Evolutionary conservation across 2,888 invertebrate genomes (phyloP).

Genomic region (Catocala fraxini): DNA sequence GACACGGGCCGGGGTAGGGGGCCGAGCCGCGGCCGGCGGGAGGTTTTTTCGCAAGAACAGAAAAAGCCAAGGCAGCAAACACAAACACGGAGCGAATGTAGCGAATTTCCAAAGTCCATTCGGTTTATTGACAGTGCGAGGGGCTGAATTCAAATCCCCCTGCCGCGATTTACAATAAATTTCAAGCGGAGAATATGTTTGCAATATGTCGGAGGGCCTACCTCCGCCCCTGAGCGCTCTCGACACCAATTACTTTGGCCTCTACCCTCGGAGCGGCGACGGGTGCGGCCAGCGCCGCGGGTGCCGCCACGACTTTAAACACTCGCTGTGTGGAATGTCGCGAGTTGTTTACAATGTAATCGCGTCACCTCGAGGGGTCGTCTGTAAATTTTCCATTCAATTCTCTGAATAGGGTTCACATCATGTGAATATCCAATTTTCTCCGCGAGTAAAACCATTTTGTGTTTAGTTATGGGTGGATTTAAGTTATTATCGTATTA

Average conservation of each 20-base stretch:
- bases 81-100: constrained; percentile 82
- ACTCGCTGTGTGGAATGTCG: constrained; percentile 71
- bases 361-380: constrained; percentile 56
- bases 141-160: constrained; percentile 77
- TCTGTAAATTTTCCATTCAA: constrained; percentile 65
- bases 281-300: constrained; percentile 31
- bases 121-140: constrained; percentile 81
- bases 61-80: constrained; percentile 82
- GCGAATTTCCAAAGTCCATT: constrained; percentile 85
- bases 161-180: constrained; percentile 85
- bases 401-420: constrained; percentile 68
- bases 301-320: constrained; percentile 73
- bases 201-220: constrained; percentile 75
- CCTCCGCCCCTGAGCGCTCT: constrained; percentile 49
- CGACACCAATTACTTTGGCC: constrained; percentile 69
- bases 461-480: constrained; percentile 29
- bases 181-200: constrained; percentile 85
- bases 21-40: constrained; percentile 36
- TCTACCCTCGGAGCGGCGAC: constrained; percentile 57
- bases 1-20: constrained; percentile 33
- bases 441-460: constrained; percentile 42
- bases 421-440: constrained; percentile 58
- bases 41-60: constrained; percentile 65
- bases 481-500: constrained; percentile 18
- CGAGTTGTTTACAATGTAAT: constrained; percentile 81